phyloP scores from a whole-genome alignment of 1,140 invertebrate species.

The Eupristina koningsbergeri region DNA sequence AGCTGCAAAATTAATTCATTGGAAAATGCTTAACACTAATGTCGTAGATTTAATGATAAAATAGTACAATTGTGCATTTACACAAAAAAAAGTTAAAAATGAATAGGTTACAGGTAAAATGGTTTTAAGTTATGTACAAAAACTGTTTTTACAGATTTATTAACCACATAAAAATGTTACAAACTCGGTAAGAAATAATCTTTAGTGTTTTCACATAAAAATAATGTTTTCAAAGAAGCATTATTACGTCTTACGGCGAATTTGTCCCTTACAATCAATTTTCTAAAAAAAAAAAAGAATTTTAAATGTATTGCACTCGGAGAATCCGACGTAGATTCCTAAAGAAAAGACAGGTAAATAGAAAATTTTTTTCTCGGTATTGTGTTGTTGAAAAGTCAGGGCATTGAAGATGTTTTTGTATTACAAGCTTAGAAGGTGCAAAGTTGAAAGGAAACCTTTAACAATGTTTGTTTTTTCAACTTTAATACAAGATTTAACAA shows the following conservation, averaged over 20 bases:
- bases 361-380: conserved; percentile 9
- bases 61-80: neutral
- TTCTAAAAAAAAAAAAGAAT: conserved; percentile 4
- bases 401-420: neutral
- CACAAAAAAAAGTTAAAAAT: neutral
- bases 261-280: neutral
- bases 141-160: neutral
- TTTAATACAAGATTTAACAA: neutral
- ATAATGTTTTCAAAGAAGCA: neutral
- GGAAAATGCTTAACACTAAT: too few species aligned
- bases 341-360: neutral
- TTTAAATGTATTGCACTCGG: neutral
- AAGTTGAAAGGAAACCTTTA: neutral
- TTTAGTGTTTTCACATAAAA: neutral
- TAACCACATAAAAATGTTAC: neutral
- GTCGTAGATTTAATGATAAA: too few species aligned
- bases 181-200: neutral
- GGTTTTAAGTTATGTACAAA: neutral
- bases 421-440: neutral
- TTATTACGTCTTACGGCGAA: conserved; percentile 17
- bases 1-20: too few species aligned
- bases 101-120: neutral
- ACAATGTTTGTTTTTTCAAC: neutral
- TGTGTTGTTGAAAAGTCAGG: conserved; percentile 12
- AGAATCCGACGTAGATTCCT: neutral